A percentile compares a stretch with the other conserved stretches of the same genome.
phyloP scores from a whole-genome alignment of 1,140 invertebrate species.

The Drosophila orosa region DNA sequence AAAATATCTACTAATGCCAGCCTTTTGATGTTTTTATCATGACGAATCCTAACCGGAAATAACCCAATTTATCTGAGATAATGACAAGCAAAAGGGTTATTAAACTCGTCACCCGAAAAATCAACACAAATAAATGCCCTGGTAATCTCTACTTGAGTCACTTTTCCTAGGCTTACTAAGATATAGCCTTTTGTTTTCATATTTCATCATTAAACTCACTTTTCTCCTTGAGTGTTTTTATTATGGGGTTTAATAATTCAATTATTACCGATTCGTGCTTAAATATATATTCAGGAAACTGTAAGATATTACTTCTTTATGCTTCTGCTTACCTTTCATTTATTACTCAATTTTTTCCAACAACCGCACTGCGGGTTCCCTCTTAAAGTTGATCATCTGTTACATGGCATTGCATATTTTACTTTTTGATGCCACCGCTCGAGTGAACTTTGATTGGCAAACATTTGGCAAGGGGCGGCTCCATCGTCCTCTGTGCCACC shows the following conservation, averaged over 20 bases:
- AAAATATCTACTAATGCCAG: not conserved
- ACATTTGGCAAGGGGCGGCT: conserved; percentile 36
- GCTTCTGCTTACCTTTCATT: not conserved
- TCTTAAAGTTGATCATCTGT: conserved; percentile 33
- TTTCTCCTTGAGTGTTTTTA: not conserved
- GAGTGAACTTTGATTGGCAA: conserved; percentile 48
- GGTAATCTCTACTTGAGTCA: not conserved
- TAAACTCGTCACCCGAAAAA: conserved; percentile 21
- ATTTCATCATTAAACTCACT: not conserved
- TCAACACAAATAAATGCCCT: not conserved
- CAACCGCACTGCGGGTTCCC: conserved; percentile 14
- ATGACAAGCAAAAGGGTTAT: conserved; percentile 4
- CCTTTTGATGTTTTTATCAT: conserved; percentile 4
- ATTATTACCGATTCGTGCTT: not conserved
- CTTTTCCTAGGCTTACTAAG: not conserved
- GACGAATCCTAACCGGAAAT: not conserved
- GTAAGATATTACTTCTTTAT: not conserved
- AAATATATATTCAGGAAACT: not conserved
- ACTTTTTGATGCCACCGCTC: conserved; percentile 31
- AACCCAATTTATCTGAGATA: not conserved
- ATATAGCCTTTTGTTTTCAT: not conserved
- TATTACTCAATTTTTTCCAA: conserved; percentile 15
- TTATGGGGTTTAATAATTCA: not conserved
- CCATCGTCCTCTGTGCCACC: conserved; percentile 21
- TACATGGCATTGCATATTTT: conserved; percentile 35